These are phyloP conservation scores for Chondrilla cf. caribensis DNA, from an alignment of 37 sponge, comb jelly and placozoan species.

Conservation along the genomic window DNA sequence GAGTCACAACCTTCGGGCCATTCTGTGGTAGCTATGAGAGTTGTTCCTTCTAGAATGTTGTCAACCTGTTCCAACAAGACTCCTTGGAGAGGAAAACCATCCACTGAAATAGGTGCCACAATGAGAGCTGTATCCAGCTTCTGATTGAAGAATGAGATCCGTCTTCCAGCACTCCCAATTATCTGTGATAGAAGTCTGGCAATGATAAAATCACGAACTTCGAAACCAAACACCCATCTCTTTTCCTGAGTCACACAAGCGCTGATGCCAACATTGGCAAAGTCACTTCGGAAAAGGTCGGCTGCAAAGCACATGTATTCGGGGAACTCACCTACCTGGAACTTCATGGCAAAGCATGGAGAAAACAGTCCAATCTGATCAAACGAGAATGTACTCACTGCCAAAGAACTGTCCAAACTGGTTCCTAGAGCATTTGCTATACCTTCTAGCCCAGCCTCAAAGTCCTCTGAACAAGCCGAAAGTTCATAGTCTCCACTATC, in stretches of 20 bases:
- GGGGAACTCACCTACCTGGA: neutral
- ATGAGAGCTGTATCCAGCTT: neutral
- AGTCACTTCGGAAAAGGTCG: neutral
- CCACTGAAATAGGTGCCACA: neutral
- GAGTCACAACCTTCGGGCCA: neutral
- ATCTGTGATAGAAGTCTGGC: neutral
- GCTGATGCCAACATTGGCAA: neutral
- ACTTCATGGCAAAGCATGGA: neutral
- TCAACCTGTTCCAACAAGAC: neutral
- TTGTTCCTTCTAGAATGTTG: neutral
- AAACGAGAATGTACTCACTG: neutral
- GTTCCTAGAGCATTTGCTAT: neutral
- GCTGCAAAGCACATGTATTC: neutral
- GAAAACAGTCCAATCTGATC: neutral
- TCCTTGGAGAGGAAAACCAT: neutral
- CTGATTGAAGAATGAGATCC: neutral
- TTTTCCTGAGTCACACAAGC: slow-evolving; percentile 4
- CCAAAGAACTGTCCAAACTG: neutral
- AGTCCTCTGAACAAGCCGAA: neutral
- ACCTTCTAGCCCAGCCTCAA: neutral
- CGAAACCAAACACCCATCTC: neutral
- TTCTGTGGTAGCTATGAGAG: neutral
- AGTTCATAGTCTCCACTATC: neutral
- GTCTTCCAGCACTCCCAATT: neutral
- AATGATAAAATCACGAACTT: neutral